Percentiles rank a stretch among this genome's conserved stretches.
phyloP scores from a whole-genome alignment of 92 coral and sea anemone species.

The Phymanthus crucifer region DNA sequence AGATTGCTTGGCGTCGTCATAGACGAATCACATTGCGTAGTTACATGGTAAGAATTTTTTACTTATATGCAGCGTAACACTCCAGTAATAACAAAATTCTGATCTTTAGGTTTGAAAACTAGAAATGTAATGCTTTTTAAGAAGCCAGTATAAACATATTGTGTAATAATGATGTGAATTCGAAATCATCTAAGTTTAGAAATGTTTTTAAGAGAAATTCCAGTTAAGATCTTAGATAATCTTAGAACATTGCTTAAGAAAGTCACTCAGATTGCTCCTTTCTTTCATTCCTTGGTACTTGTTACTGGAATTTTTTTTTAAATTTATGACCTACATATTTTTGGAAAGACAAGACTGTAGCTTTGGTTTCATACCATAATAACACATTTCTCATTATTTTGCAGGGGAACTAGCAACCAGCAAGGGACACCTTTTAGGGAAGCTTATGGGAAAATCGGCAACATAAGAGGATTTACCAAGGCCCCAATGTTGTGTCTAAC shows the following conservation, averaged over 20 bases:
- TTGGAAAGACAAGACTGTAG: neutral
- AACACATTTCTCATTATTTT: neutral
- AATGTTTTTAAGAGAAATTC: no score
- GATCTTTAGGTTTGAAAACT: neutral
- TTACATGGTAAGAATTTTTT: conserved; percentile 33
- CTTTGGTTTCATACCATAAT: neutral
- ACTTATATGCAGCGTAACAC: neutral
- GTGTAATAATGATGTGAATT: neutral
- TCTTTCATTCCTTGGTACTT: neutral
- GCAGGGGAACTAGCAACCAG: conserved; percentile 33
- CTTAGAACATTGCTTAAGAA: no score
- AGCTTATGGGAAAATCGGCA: conserved; percentile 51
- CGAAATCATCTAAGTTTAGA: no score
- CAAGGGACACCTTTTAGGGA: conserved; percentile 34
- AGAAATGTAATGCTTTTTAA: neutral
- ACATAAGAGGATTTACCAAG: conserved; percentile 44
- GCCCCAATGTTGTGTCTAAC: conserved; percentile 57
- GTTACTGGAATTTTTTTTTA: neutral
- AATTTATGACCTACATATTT: neutral
- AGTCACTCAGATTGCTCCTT: no score
- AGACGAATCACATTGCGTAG: conserved; percentile 53
- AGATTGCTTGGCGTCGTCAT: conserved; percentile 33
- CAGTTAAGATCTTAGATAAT: no score
- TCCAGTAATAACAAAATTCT: neutral
- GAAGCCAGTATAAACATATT: neutral